phyloP scores from a whole-genome alignment of 2,797 vertebrate species.

The Myioborus melanocephalus region DNA sequence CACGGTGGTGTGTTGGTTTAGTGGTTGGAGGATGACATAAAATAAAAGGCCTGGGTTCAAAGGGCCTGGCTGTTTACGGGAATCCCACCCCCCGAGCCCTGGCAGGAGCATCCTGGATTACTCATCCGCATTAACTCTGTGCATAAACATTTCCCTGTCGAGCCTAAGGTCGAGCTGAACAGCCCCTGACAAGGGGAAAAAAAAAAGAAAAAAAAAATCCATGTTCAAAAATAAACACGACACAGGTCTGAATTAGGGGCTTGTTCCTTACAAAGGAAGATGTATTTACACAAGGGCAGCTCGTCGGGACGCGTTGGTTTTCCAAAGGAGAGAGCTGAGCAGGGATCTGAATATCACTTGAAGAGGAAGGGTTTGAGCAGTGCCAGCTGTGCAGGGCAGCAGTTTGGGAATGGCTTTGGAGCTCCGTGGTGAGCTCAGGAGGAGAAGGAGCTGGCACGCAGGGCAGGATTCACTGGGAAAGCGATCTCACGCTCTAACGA shows the following conservation, averaged over 20 bases:
- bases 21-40: slow-evolving; percentile 73
- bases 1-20: slow-evolving; percentile 66
- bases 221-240: slow-evolving; percentile 62
- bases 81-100: slow-evolving; percentile 71
- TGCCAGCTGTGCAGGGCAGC: background rate
- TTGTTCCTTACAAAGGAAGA: background rate
- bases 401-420: background rate
- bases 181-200: slow-evolving; percentile 44
- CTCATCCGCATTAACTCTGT: slow-evolving; percentile 68
- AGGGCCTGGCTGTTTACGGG: slow-evolving; percentile 71
- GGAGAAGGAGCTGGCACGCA: background rate
- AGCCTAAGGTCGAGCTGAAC: slow-evolving; percentile 29
- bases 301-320: background rate
- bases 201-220: background rate
- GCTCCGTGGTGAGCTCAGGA: background rate
- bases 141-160: slow-evolving; percentile 66
- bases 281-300: slow-evolving; percentile 44
- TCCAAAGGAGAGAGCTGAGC: background rate
- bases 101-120: slow-evolving; percentile 63
- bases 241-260: slow-evolving; percentile 11
- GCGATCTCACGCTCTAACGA: background rate
- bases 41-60: slow-evolving; percentile 75
- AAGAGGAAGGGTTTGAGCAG: background rate
- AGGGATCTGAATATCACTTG: background rate
- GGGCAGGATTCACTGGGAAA: background rate